Base-by-base conservation (phyloP, 2,888 invertebrate species). In the Horisme vitalbata region DNA sequence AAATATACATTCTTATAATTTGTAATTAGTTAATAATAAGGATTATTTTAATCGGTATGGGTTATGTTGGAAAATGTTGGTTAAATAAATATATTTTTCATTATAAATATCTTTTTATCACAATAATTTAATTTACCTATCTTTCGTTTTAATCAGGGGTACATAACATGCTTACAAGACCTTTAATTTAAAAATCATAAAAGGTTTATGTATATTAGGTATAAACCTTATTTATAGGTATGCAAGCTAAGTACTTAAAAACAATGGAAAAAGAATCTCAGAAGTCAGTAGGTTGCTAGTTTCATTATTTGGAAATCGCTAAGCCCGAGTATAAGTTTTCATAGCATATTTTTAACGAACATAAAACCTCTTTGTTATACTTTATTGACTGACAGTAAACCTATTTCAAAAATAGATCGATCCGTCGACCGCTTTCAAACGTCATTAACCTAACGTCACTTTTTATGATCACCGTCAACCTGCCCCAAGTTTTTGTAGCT, bases 61-160 rank as follows among this genome's bases (percentile, higher is more conserved):
- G 70, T 44, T 59, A 66, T 64, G 59, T 58, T 61, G 59, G 46
- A 57, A 61, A 61, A 57, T 36, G 44, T 48, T 51, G 50, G 39
- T 45, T 43, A 44, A 66, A 58, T 68, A 71, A 68, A 68, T 61
- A 53, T 62, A 56, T 69, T 65, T 68, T 69, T 65, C 49, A 37
- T 58, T 61, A 45, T 33, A n/a, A n/a, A n/a, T n/a, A n/a, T n/a
- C n/a, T n/a, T n/a, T n/a, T n/a, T 2, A 2, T 18, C 4, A 18
- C 5, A 9, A 37, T 14, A 13, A 33, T 44, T 52, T 55, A 36
- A 48, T 50, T 44, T 18, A 9, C 43, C 20, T 43, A 23, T 26
- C 43, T 15, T n/a, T n/a, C n/a, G n/a, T n/a, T n/a, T n/a, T n/a
- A n/a, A n/a, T n/a, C n/a, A n/a, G n/a, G n/a, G n/a, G n/a, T n/a